Percentiles rank a stretch among this genome's conserved stretches.
Conservation (phyloP, 2,797 vertebrate species). For the Psittacula derbiana region DNA sequence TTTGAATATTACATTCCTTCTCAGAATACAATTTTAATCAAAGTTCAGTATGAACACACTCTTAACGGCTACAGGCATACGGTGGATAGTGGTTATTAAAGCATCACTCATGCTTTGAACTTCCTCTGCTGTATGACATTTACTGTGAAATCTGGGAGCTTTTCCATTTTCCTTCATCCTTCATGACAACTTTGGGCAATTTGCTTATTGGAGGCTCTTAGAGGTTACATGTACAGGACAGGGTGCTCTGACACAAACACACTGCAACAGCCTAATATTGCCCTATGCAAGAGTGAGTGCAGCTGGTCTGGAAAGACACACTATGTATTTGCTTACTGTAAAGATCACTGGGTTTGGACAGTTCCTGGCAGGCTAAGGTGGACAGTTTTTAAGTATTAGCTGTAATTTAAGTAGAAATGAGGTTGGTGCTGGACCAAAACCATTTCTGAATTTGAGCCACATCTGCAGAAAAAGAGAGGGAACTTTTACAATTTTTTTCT, state of each 20-base stretch:
- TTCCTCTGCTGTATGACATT: not conserved
- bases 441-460: not conserved
- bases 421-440: not conserved
- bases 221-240: not conserved
- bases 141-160: not conserved
- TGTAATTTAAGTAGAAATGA: not conserved
- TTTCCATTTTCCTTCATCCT: not conserved
- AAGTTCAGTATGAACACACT: not conserved
- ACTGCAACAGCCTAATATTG: accelerated
- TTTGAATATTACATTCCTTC: not conserved
- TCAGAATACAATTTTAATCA: not conserved
- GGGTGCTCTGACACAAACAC: not conserved
- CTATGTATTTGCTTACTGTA: not conserved
- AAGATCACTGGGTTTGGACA: not conserved
- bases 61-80: not conserved
- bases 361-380: not conserved
- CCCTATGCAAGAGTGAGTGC: not conserved
- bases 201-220: accelerated
- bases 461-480: not conserved
- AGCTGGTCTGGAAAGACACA: not conserved
- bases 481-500: too few relatives aligned
- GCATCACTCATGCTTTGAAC: not conserved
- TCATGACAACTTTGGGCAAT: not conserved
- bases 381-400: not conserved
- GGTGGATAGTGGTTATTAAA: not conserved